A percentile compares a stretch with the other conserved stretches of the same genome.
phyloP scores from a whole-genome alignment of 2,888 invertebrate species.

The Drosophila merina region DNA sequence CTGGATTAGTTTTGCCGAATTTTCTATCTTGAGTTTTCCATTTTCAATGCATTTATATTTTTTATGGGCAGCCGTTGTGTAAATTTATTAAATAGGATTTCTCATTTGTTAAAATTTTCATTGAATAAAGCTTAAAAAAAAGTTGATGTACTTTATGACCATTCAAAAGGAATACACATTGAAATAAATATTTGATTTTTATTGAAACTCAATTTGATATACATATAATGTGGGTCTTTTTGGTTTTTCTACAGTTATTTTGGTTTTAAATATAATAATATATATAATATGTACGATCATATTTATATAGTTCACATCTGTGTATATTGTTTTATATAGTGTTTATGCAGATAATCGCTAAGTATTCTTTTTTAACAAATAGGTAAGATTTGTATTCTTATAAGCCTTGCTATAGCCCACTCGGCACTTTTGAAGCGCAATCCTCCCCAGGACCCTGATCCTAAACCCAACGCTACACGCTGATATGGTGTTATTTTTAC shows the following conservation, averaged over 20 bases:
- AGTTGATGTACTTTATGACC: not conserved
- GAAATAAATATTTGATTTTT: slow-evolving; percentile 71
- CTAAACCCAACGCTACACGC: slow-evolving; percentile 52
- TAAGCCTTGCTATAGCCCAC: slow-evolving; percentile 47
- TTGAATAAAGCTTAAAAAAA: not conserved
- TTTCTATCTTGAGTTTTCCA: not conserved
- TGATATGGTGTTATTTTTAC: slow-evolving; percentile 82
- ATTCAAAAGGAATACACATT: slow-evolving; percentile 3
- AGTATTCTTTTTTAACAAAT: slow-evolving; percentile 52
- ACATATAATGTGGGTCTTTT: slow-evolving; percentile 56
- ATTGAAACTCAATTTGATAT: slow-evolving; percentile 78
- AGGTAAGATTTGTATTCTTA: slow-evolving; percentile 43
- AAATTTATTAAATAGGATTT: too few species aligned
- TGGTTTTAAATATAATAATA: slow-evolving; percentile 48
- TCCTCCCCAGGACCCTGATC: slow-evolving; percentile 29
- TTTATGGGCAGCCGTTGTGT: not conserved
- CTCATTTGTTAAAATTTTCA: not conserved
- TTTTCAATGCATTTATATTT: not conserved
- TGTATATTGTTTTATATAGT: slow-evolving; percentile 39
- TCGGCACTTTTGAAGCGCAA: slow-evolving; percentile 72
- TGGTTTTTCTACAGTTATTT: slow-evolving; percentile 56
- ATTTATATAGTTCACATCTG: slow-evolving; percentile 51
- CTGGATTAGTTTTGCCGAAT: not conserved
- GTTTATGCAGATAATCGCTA: slow-evolving; percentile 45
- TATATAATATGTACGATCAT: slow-evolving; percentile 50